Conservation (phyloP, 2,113 vertebrate species). For the Melanocharis versteri region DNA sequence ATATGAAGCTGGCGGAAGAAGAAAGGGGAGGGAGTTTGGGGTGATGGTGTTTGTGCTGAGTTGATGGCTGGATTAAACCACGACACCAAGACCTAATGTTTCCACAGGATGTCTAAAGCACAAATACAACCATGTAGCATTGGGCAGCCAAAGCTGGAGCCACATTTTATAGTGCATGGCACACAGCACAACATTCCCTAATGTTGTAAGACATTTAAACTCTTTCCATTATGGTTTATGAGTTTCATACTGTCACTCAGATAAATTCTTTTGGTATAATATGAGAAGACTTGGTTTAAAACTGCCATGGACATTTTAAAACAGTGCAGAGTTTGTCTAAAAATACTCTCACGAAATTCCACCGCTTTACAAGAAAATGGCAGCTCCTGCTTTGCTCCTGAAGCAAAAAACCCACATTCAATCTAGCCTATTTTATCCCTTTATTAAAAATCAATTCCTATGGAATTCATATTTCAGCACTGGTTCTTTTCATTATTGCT, state of each 20-base stretch:
- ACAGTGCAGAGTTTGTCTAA: neutral
- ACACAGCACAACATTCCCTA: neutral
- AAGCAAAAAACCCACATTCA: neutral
- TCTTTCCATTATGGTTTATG: neutral
- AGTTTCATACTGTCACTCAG: neutral
- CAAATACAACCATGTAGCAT: neutral
- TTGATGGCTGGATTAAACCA: neutral
- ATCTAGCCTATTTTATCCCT: neutral
- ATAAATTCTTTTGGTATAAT: neutral
- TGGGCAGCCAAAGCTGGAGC: neutral
- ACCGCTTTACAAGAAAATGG: neutral
- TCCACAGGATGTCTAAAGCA: neutral
- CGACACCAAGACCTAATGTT: neutral
- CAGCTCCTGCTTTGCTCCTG: neutral
- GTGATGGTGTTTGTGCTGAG: neutral
- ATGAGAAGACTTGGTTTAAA: conserved; percentile 4
- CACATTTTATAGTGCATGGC: neutral
- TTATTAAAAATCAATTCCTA: neutral
- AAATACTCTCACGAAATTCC: neutral
- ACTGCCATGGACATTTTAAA: neutral
- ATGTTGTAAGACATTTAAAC: neutral
- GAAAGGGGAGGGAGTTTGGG: neutral
- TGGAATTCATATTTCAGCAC: neutral
- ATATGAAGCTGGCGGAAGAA: neutral
- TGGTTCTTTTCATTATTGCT: neutral